Evolutionary conservation across 2,797 vertebrate species (phyloP).

Genomic region (Champsocephalus esox): DNA sequence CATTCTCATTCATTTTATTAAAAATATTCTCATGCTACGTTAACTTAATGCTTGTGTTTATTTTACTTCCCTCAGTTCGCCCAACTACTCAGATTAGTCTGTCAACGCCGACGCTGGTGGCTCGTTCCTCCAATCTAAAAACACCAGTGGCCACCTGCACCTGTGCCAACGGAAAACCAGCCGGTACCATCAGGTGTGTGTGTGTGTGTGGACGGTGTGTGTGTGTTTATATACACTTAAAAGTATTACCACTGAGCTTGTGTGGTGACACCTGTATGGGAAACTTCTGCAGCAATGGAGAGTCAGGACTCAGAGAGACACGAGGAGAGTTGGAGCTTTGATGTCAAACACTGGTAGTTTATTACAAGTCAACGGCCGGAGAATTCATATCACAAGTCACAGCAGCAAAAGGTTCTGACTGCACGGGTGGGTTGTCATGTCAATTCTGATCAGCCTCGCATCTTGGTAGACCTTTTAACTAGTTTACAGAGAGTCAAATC

Average conservation of each 20-base stretch:
- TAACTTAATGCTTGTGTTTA: neutral
- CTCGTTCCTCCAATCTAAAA: constrained; percentile 88
- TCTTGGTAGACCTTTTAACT: too few species aligned
- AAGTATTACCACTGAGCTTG: neutral
- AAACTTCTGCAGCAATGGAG: too few species aligned
- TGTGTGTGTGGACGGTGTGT: neutral
- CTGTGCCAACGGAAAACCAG: constrained; percentile 95
- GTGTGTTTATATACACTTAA: neutral
- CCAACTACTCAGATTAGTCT: constrained; percentile 92
- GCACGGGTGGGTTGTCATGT: too few species aligned
- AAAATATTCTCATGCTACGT: neutral
- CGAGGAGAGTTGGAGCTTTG: too few species aligned
- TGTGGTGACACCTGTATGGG: neutral
- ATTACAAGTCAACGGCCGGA: too few species aligned
- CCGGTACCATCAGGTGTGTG: constrained; percentile 83
- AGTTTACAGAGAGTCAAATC: too few species aligned
- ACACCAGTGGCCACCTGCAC: constrained; percentile 93
- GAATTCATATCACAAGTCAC: too few species aligned
- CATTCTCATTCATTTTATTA: neutral
- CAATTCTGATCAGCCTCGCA: too few species aligned
- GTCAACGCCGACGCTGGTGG: constrained; percentile 87
- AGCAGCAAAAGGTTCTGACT: too few species aligned
- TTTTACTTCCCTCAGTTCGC: constrained; percentile 83
- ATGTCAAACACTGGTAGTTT: too few species aligned
- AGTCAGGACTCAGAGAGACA: too few species aligned